phyloP scores from a whole-genome alignment of 2,113 vertebrate species.

The Ammospiza caudacuta region DNA sequence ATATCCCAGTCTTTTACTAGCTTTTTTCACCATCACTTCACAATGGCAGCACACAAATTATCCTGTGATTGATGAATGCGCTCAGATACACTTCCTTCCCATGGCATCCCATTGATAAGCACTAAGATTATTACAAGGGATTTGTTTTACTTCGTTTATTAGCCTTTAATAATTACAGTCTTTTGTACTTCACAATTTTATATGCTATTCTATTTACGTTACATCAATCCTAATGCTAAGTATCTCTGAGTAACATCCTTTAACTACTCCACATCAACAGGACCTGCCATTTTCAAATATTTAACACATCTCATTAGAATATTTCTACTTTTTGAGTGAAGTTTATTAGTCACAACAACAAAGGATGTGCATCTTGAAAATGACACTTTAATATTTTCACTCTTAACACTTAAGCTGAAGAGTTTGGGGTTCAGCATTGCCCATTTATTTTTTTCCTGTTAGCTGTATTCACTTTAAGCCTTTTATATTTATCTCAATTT shows the following conservation, averaged over 20 bases:
- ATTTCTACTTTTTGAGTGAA: neutral
- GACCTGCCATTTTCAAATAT: neutral
- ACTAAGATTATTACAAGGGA: neutral
- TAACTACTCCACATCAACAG: neutral
- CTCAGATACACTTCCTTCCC: constrained; percentile 39
- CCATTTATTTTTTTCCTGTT: neutral
- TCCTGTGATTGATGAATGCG: constrained; percentile 27
- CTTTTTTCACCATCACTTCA: constrained; percentile 21
- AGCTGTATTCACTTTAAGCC: neutral
- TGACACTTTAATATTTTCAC: neutral
- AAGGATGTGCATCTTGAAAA: neutral
- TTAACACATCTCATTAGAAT: neutral
- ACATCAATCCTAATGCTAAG: neutral
- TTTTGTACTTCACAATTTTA: neutral
- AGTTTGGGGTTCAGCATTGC: neutral
- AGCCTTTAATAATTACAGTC: neutral
- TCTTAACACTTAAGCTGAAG: neutral
- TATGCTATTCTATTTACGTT: neutral
- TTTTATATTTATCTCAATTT: neutral
- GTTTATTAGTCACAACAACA: neutral
- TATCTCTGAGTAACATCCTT: neutral
- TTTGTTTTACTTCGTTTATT: neutral
- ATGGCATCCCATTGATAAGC: neutral
- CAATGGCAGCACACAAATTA: constrained; percentile 43
- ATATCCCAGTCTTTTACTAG: constrained; percentile 6